These are phyloP conservation scores for Ochotona curzoniae DNA, from an alignment of 2,113 vertebrate species.

Conservation along the genomic window DNA sequence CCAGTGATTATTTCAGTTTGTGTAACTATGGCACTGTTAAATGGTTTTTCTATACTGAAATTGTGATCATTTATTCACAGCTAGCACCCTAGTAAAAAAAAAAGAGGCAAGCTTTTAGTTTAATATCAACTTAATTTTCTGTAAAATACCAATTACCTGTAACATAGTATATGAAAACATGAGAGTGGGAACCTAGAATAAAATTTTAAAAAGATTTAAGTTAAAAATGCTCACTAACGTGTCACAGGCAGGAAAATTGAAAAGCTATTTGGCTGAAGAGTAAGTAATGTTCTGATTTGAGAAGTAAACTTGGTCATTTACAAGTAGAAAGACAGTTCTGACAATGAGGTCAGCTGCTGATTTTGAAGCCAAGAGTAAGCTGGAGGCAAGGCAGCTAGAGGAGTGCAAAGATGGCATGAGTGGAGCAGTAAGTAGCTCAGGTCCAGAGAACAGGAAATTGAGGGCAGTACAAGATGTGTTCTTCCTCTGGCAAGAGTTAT, in stretches of 20 bases:
- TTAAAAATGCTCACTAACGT: slow-evolving; percentile 1
- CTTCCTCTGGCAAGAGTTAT: not conserved
- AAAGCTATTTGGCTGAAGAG: slow-evolving; percentile 17
- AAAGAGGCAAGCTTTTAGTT: slow-evolving; percentile 56
- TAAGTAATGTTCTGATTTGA: not conserved
- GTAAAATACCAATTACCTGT: not conserved
- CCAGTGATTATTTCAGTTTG: slow-evolving; percentile 54
- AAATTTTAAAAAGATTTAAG: slow-evolving; percentile 37
- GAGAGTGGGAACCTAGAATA: not conserved
- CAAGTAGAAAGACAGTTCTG: not conserved
- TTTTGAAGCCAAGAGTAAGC: not conserved
- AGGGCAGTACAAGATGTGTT: not conserved
- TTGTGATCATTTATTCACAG: slow-evolving; percentile 44
- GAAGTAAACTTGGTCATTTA: not conserved
- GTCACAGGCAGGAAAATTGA: not conserved
- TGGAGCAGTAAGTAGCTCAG: not conserved
- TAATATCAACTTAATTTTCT: slow-evolving; percentile 31
- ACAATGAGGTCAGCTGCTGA: not conserved
- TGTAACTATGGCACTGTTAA: slow-evolving; percentile 45
- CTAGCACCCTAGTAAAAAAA: slow-evolving; percentile 53
- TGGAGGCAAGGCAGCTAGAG: not conserved
- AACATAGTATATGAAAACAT: not conserved
- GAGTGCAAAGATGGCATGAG: not conserved
- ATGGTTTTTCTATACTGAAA: slow-evolving; percentile 41
- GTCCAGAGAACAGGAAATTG: not conserved